A percentile compares a stretch with the other conserved stretches of the same genome.
These are phyloP conservation scores for Drosophila subquinaria DNA, from an alignment of 2,888 invertebrate species.

Conservation along the genomic window DNA sequence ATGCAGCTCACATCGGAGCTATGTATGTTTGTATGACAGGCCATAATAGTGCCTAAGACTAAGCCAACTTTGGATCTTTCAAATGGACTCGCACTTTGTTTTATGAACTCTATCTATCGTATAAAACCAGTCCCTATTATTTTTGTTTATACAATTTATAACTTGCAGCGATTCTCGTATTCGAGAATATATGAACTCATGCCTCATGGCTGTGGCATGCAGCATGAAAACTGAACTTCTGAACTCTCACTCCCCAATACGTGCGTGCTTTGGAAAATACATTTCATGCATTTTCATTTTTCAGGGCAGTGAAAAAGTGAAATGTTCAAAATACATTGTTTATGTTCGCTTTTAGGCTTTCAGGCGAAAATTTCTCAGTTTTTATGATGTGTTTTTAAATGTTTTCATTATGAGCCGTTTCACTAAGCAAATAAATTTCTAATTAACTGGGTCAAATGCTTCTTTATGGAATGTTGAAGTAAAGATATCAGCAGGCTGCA, in stretches of 20 bases:
- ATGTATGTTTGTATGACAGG: conserved; percentile 25
- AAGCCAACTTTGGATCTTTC: conserved; percentile 28
- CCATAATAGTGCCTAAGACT: conserved; percentile 31
- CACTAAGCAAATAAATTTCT: conserved; percentile 71
- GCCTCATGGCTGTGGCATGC: conserved; percentile 28
- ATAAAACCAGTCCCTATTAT: conserved; percentile 5
- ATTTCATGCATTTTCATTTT: conserved; percentile 58
- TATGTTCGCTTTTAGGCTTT: conserved; percentile 64
- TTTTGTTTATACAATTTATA: conserved; percentile 14
- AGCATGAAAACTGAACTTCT: conserved; percentile 55
- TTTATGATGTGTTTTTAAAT: conserved; percentile 80
- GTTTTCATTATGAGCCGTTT: conserved; percentile 72
- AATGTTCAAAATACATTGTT: conserved; percentile 62
- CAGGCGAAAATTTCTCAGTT: conserved; percentile 30
- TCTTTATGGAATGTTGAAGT: background rate
- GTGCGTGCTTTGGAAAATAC: conserved; percentile 48
- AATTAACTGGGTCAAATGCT: conserved; percentile 30
- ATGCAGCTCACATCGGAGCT: conserved; percentile 45
- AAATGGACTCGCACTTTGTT: conserved; percentile 32
- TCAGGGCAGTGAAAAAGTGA: conserved; percentile 33
- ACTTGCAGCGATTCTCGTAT: conserved; percentile 1
- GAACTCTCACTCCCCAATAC: conserved; percentile 28
- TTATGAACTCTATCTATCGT: conserved; percentile 50
- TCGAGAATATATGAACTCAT: conserved; percentile 14
- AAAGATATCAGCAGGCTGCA: conserved; percentile 5